Percentiles rank a stretch among this genome's conserved stretches.
phyloP scores from a whole-genome alignment of 35 echinoderm and acorn worm genomes.

The Apostichopus japonicus region DNA sequence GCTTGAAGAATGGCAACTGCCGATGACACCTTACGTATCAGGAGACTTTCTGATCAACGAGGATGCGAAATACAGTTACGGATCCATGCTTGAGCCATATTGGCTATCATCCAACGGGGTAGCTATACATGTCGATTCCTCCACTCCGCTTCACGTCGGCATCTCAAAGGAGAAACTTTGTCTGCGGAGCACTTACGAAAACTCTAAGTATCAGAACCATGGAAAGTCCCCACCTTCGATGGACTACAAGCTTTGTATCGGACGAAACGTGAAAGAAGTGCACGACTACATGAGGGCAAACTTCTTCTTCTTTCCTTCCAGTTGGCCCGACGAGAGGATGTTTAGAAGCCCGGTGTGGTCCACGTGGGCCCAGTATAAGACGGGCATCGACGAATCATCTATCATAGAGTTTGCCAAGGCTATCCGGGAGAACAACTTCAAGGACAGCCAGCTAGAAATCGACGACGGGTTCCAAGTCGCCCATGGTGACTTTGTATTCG shows the following conservation, averaged over 20 bases:
- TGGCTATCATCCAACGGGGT: slow-evolving; percentile 90
- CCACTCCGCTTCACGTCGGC: slow-evolving; percentile 72
- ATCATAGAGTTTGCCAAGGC: slow-evolving; percentile 61
- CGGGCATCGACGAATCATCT: slow-evolving; percentile 34
- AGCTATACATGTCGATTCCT: slow-evolving; percentile 61
- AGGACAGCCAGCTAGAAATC: slow-evolving; percentile 84
- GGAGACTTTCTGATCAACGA: slow-evolving; percentile 54
- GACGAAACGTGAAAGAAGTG: slow-evolving; percentile 56
- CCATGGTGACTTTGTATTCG: slow-evolving; percentile 74
- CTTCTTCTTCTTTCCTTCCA: slow-evolving; percentile 58
- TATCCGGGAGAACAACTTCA: slow-evolving; percentile 64
- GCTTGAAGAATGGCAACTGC: slow-evolving; percentile 69
- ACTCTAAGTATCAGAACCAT: slow-evolving; percentile 34
- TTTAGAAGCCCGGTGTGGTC: slow-evolving; percentile 76
- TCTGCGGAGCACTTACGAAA: slow-evolving; percentile 39
- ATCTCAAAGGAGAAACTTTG: slow-evolving; percentile 54
- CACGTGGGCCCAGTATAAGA: slow-evolving; percentile 72
- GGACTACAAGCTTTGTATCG: slow-evolving; percentile 66
- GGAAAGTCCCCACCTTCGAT: slow-evolving; percentile 16
- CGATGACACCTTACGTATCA: slow-evolving; percentile 73
- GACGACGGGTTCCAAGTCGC: slow-evolving; percentile 69
- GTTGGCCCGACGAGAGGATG: slow-evolving; percentile 73
- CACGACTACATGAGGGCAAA: slow-evolving; percentile 64
- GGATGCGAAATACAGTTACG: slow-evolving; percentile 56
- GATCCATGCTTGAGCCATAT: slow-evolving; percentile 87